These are phyloP conservation scores for Petrophora chlorosata DNA, from an alignment of 2,888 invertebrate genomes.

Conservation along the genomic window DNA sequence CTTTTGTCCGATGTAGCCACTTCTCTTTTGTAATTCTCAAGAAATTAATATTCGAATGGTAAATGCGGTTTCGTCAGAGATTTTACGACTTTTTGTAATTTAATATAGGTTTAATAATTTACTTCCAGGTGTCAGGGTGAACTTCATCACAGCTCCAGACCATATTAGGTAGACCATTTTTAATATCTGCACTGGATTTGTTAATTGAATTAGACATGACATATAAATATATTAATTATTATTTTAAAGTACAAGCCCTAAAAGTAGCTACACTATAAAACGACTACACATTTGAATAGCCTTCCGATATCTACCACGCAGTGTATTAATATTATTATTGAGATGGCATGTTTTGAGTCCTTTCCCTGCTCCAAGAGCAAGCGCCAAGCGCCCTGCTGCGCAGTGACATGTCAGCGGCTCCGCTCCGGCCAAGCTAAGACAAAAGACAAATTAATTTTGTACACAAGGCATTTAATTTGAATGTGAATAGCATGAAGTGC, in stretches of 20 bases:
- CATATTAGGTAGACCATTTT: too few relatives aligned
- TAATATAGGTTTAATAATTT: too few relatives aligned
- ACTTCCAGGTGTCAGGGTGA: too few relatives aligned
- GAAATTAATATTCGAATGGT: conserved; percentile 48
- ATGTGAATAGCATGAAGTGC: conserved; percentile 84
- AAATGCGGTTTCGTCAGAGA: conserved; percentile 31
- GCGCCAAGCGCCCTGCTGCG: conserved; percentile 67
- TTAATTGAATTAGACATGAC: too few relatives aligned
- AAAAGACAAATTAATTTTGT: conserved; percentile 84
- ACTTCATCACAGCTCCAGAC: too few relatives aligned
- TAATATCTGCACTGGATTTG: too few relatives aligned
- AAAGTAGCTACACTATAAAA: neutral
- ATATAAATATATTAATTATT: too few relatives aligned
- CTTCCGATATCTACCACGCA: neutral
- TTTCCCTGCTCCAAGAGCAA: conserved; percentile 29
- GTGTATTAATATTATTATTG: conserved; percentile 4
- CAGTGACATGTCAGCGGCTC: conserved; percentile 69
- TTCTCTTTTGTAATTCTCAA: conserved; percentile 51
- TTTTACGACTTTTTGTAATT: too few relatives aligned
- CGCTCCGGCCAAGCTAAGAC: conserved; percentile 68
- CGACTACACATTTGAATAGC: neutral
- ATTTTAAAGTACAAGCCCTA: neutral
- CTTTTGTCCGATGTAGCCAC: conserved; percentile 57
- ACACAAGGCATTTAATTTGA: conserved; percentile 83
- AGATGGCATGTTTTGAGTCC: conserved; percentile 5